Base-by-base conservation (phyloP, 2,113 vertebrate genomes). In the Leiothrix lutea region DNA sequence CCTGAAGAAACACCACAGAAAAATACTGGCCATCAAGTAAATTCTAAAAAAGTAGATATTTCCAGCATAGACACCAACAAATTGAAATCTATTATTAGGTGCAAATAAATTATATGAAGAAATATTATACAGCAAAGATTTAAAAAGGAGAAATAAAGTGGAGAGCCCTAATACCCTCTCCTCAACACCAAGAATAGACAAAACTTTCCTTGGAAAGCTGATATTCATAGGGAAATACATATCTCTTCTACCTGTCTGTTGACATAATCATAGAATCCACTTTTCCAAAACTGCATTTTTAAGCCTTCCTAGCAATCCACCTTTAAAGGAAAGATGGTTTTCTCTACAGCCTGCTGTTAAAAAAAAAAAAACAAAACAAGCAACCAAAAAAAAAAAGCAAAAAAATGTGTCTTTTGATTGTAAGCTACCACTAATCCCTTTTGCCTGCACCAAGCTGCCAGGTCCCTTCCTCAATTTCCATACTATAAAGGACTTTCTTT, bases 321-420 rank as follows among this genome's bases (percentile, higher is more conserved):
- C 62, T 44, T 25, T 69, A 73, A 86, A 69, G 2, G 25, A 77
- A 42, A 53, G 2, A 35, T 8, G 2, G 0, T 48, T 66, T 83
- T 66, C 10, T 61, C 36, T 12, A 26, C 6, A 42, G 8, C 3
- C 3, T 2, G 2, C 3, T 42, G 11, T n/a, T 19, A 22, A 42
- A 75, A 47, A 40, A 53, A 57, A n/a, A 5, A 18, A 11, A 7
- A 7, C 8, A n/a, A 38, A 38, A 38, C 22, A 47, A n/a, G 18
- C 44, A 58, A 7, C 0, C 8, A 36, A 51, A 2, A 2, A 22
- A 61, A 20, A 25, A 71, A 11, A 3, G 0, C 1, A 45, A 14
- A 54, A 64, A 84, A 36, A 7, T 1, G 1, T 33, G 11, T 38
- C 12, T 77, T 44, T 78, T 29, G 12, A 14, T 54, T 15, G 11